Evolutionary conservation across 2,797 vertebrate species (phyloP), one percentile per base, ranked within the genome.

Genomic region (Ibycter americanus): DNA sequence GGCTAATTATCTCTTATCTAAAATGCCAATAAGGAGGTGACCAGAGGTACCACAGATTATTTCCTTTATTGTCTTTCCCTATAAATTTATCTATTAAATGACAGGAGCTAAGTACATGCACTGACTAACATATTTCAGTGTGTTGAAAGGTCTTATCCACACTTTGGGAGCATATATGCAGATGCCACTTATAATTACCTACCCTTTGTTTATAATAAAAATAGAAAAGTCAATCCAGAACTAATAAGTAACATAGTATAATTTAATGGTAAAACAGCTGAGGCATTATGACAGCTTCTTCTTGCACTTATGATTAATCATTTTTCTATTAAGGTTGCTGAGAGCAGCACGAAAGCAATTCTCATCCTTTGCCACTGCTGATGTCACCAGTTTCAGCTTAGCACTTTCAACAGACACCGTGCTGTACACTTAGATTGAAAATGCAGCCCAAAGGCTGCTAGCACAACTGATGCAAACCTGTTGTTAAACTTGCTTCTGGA

Each of bases 341-440:
- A 93, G 83, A 95, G 68, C 65, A 78, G 65, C 62, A 74, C 55
- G 86, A 86, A 92, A 94, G 82, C 88, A 96, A 40, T 92, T 96
- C 72, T 68, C 62, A 94, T 82, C 74, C 34, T 44, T 85, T 96
- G 90, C 67, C 68, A 54, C 63, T 59, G 68, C 61, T 96, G 94
- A 97, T 93, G 89, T 97, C 93, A 96, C 80, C 89, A 73, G 79
- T 95, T 96, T 95, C 90, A 97, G 44, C 29, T 46, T n/a, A 83
- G 61, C 44, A 81, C 63, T 94, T 96, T 97, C 93, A 94, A 40
- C 66, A 87, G 90, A 80, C 22, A 65, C 71, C 12, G 1, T 52
- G 42, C n/a, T 73, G 5, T 67, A 36, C 16, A 27, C 52, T 72
- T 73, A 56, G 44, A 44, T 49, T 79, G 70, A 95, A 97, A 87